phyloP scores from a whole-genome alignment of 2,113 vertebrate genomes.

The Mustela lutreola region DNA sequence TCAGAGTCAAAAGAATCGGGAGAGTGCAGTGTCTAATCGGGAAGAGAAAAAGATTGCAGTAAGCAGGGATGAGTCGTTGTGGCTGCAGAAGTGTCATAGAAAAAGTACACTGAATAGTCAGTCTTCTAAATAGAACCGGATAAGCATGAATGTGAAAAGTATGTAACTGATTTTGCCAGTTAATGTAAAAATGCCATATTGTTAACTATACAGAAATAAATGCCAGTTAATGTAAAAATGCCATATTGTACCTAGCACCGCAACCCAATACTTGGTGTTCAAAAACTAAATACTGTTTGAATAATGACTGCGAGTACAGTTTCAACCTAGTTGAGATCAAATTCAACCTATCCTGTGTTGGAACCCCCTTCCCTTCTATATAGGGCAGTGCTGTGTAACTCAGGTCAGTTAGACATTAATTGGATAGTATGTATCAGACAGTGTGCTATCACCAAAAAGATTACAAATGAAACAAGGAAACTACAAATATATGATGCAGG shows the following conservation, averaged over 20 bases:
- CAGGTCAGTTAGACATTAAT: neutral
- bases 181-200: neutral
- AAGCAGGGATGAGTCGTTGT: neutral
- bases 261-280: neutral
- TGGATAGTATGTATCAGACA: neutral
- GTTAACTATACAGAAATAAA: neutral
- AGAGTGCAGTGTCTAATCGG: neutral
- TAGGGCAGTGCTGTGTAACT: neutral
- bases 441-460: neutral
- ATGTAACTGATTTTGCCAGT: neutral
- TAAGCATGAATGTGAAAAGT: slow-evolving; percentile 8
- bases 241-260: neutral
- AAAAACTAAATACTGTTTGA: neutral
- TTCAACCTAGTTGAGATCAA: neutral
- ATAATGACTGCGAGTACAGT: neutral
- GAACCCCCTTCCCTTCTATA: neutral
- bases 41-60: neutral
- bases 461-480: neutral
- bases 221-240: neutral
- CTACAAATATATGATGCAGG: neutral
- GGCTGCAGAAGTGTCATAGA: neutral
- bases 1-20: neutral
- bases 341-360: neutral
- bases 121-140: neutral
- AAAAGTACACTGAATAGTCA: neutral